These are phyloP conservation scores for Amiota mariae DNA, from an alignment of 2,888 invertebrate genomes.

Conservation along the genomic window DNA sequence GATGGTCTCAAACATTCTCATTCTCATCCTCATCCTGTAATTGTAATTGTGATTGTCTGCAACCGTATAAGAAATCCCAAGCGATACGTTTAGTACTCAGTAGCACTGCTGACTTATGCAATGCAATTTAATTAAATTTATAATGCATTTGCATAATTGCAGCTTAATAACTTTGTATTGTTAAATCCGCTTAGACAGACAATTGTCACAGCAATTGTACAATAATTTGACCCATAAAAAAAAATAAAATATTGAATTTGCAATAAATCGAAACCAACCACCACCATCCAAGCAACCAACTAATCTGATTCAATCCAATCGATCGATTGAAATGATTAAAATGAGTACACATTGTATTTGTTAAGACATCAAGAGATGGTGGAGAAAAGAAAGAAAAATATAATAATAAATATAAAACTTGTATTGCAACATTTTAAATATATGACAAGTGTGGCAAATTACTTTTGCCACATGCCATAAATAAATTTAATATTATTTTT, in stretches of 20 bases:
- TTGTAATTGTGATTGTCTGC: too few species aligned
- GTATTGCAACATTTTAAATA: slow-evolving; percentile 52
- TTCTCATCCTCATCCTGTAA: too few species aligned
- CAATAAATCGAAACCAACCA: too few species aligned
- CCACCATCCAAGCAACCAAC: background rate
- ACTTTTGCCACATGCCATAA: slow-evolving; percentile 31
- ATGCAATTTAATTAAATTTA: slow-evolving; percentile 15
- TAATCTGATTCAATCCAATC: background rate
- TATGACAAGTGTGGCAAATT: slow-evolving; percentile 54
- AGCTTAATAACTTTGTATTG: slow-evolving; percentile 11
- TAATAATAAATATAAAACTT: slow-evolving; percentile 18
- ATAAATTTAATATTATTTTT: slow-evolving; percentile 13
- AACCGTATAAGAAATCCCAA: too few species aligned
- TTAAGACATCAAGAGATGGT: too few species aligned
- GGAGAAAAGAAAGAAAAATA: background rate
- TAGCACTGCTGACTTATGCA: background rate
- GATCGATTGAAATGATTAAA: slow-evolving; percentile 7
- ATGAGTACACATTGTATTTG: background rate
- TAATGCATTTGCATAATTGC: slow-evolving; percentile 17
- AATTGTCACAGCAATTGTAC: background rate
- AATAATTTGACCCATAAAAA: too few species aligned
- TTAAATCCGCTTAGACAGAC: background rate
- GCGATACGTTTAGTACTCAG: too few species aligned
- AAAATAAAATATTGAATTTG: too few species aligned
- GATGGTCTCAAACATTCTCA: too few species aligned